A percentile compares a stretch with the other conserved stretches of the same genome.
Evolutionary conservation across 2,888 invertebrate genomes (phyloP).

Genomic region (Catocala sponsa): DNA sequence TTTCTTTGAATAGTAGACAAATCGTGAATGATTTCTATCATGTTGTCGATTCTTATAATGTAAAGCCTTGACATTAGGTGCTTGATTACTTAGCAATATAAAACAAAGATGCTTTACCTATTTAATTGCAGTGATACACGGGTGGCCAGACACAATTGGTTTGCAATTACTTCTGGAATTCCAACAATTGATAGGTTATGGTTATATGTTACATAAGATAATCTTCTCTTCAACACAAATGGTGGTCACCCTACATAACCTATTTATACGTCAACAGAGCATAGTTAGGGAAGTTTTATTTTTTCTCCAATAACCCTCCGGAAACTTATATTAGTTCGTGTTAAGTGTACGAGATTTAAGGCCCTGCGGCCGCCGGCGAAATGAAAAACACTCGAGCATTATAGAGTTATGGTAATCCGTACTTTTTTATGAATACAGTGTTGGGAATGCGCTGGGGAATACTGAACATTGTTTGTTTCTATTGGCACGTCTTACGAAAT

Average conservation of each 20-base stretch:
- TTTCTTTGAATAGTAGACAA: no score
- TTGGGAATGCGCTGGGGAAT: slow-evolving; percentile 16
- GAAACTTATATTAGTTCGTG: slow-evolving; percentile 63
- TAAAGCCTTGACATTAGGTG: no score
- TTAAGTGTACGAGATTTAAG: slow-evolving; percentile 48
- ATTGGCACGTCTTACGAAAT: no score
- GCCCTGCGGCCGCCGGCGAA: slow-evolving; percentile 13
- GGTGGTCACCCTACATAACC: slow-evolving; percentile 22
- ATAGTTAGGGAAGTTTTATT: slow-evolving; percentile 45
- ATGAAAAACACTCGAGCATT: slow-evolving; percentile 22
- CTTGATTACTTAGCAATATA: no score
- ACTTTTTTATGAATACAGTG: slow-evolving; percentile 15
- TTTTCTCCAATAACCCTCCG: slow-evolving; percentile 49
- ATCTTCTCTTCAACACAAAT: neutral
- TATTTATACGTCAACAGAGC: slow-evolving; percentile 44
- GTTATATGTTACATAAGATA: neutral
- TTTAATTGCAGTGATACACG: no score
- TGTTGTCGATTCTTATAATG: no score
- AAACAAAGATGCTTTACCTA: no score
- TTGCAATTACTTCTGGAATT: neutral
- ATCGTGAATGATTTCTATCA: no score
- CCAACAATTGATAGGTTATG: no score
- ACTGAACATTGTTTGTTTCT: slow-evolving; percentile 10
- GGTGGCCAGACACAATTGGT: no score
- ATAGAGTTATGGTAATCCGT: slow-evolving; percentile 36